Conservation (phyloP, 2,888 invertebrate genomes). For the Lycaena phlaeas region DNA sequence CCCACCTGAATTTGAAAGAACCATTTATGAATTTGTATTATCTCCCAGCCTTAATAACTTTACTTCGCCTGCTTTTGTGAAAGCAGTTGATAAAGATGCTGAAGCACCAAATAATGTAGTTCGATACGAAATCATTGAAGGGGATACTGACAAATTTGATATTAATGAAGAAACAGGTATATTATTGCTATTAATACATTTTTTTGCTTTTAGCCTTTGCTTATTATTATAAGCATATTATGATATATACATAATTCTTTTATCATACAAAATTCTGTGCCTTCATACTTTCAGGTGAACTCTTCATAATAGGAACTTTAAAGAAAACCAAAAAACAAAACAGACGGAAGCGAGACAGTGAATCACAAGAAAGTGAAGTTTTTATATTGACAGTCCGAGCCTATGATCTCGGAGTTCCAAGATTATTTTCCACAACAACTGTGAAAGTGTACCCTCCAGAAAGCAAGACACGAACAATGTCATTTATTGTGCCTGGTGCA, state of each 20-base stretch:
- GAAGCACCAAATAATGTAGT: slow-evolving; percentile 89
- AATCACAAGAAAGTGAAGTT: slow-evolving; percentile 65
- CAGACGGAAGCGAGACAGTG: slow-evolving; percentile 59
- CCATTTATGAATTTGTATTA: slow-evolving; percentile 85
- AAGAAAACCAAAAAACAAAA: slow-evolving; percentile 57
- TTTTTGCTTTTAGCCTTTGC: neutral
- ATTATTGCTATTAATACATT: neutral
- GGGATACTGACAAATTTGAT: slow-evolving; percentile 82
- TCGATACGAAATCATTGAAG: slow-evolving; percentile 86
- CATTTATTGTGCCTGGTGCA: slow-evolving; percentile 85
- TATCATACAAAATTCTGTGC: too few relatives aligned
- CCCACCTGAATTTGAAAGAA: slow-evolving; percentile 85
- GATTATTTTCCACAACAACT: slow-evolving; percentile 79
- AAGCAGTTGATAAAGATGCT: slow-evolving; percentile 88
- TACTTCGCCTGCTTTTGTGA: slow-evolving; percentile 83
- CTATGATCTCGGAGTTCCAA: slow-evolving; percentile 89
- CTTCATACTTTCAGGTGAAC: slow-evolving; percentile 74
- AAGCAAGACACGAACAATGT: slow-evolving; percentile 81
- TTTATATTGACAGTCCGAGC: slow-evolving; percentile 83
- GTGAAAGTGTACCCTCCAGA: slow-evolving; percentile 86
- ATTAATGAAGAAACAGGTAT: slow-evolving; percentile 82
- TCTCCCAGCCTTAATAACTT: slow-evolving; percentile 82
- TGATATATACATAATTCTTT: neutral
- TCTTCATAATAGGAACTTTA: slow-evolving; percentile 73
- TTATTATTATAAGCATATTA: neutral